These are phyloP conservation scores for Ectropis crepuscularia DNA, from an alignment of 2,888 invertebrate genomes.

Conservation along the genomic window DNA sequence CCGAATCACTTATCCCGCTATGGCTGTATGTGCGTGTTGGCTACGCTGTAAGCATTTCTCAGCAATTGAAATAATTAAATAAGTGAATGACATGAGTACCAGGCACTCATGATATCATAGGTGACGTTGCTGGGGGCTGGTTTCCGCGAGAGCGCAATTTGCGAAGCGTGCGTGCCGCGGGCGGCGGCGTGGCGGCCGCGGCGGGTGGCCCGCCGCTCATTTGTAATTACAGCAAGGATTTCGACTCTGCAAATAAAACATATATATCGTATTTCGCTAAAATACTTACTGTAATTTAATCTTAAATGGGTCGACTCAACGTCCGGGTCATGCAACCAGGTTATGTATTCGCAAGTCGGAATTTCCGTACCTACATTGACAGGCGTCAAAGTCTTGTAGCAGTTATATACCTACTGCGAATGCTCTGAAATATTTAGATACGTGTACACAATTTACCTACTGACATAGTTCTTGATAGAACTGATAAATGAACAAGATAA, in stretches of 20 bases:
- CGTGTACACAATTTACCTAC: no score
- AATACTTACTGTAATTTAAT: neutral
- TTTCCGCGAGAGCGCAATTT: slow-evolving; percentile 48
- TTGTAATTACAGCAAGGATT: slow-evolving; percentile 9
- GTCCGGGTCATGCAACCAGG: neutral
- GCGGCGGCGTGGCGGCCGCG: slow-evolving; percentile 52
- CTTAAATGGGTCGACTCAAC: neutral
- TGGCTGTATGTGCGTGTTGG: no score
- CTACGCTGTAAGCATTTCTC: no score
- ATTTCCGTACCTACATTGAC: no score
- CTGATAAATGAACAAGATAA: no score
- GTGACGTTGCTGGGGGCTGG: slow-evolving; percentile 54
- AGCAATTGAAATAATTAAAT: no score
- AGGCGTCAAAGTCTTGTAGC: neutral
- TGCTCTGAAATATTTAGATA: no score
- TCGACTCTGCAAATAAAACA: slow-evolving; percentile 44
- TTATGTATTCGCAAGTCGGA: neutral
- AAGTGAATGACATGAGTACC: slow-evolving; percentile 46
- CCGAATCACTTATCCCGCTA: no score
- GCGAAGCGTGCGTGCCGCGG: slow-evolving; percentile 71
- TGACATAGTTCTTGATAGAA: no score
- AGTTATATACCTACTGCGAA: no score
- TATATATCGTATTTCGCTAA: neutral
- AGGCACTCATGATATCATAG: slow-evolving; percentile 54
- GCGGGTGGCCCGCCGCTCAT: slow-evolving; percentile 68